A percentile compares a stretch with the other conserved stretches of the same genome.
Evolutionary conservation across 2,888 invertebrate genomes (phyloP).

Genomic region (Drosophila histrio): DNA sequence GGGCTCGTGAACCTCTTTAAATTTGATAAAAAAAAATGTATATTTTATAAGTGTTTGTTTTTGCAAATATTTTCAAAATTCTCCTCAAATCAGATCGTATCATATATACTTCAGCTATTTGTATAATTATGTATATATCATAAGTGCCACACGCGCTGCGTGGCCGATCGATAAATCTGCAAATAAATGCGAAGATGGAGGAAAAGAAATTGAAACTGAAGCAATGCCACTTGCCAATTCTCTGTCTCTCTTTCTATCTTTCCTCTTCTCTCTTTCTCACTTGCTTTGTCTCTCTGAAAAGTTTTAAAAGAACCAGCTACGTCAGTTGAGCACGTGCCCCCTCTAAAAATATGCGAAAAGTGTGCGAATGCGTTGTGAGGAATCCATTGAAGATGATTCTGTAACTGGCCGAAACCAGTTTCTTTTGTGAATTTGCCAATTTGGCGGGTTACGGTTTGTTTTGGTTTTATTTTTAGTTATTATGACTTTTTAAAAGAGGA

Average conservation of each 20-base stretch:
- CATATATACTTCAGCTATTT: conserved; percentile 11
- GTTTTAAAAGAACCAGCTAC: conserved; percentile 8
- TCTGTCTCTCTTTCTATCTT: neutral
- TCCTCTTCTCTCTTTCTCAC: neutral
- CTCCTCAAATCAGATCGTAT: conserved; percentile 26
- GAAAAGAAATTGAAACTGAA: neutral
- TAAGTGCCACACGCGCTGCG: conserved; percentile 60
- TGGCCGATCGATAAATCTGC: conserved; percentile 48
- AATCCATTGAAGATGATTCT: conserved; percentile 35
- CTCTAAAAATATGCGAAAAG: conserved; percentile 64
- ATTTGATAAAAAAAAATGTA: conserved; percentile 29
- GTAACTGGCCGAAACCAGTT: conserved; percentile 75
- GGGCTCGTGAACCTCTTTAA: conserved; percentile 16
- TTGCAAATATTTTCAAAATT: conserved; percentile 18
- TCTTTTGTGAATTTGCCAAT: conserved; percentile 16
- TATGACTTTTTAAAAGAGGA: conserved; percentile 45
- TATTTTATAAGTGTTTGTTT: conserved; percentile 8
- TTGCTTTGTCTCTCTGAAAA: neutral
- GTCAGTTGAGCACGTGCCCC: conserved; percentile 61
- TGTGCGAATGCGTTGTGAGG: conserved; percentile 48
- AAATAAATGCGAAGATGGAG: neutral
- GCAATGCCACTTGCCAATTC: neutral
- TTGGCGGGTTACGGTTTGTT: conserved; percentile 38
- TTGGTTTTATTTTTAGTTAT: conserved; percentile 53
- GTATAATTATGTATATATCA: conserved; percentile 23